A percentile compares a stretch with the other conserved stretches of the same genome.
Evolutionary conservation across 92 coral and sea anemone genomes (phyloP).

Genomic region (Porites lobata): DNA sequence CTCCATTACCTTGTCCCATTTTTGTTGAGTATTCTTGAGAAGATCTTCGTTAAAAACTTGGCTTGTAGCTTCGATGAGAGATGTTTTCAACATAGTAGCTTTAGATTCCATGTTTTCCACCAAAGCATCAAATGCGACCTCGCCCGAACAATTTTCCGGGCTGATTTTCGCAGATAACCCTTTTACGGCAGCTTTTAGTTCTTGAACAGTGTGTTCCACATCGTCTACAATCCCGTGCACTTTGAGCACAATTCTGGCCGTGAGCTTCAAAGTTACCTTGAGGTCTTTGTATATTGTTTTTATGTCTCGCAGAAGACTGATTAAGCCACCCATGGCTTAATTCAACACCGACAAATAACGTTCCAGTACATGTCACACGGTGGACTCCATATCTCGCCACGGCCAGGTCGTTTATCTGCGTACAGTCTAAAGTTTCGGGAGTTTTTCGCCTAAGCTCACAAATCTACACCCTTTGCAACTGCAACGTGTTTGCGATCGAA

Average conservation of each 20-base stretch:
- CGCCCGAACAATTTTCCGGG: constrained; percentile 26
- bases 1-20: constrained; percentile 51
- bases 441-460: not conserved
- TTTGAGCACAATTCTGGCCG: constrained; percentile 75
- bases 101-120: constrained; percentile 63
- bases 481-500: not conserved
- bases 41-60: constrained; percentile 63
- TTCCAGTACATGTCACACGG: not conserved
- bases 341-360: not conserved
- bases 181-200: constrained; percentile 62
- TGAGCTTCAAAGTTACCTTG: constrained; percentile 71
- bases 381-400: no score
- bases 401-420: not conserved
- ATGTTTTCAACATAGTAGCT: constrained; percentile 64
- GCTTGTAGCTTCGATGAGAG: constrained; percentile 56
- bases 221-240: constrained; percentile 78
- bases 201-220: constrained; percentile 73
- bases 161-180: constrained; percentile 49
- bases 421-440: no score
- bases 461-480: not conserved
- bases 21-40: constrained; percentile 55
- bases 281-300: constrained; percentile 68
- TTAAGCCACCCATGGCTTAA: constrained; percentile 65
- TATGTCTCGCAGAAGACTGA: constrained; percentile 68
- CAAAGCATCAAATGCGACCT: constrained; percentile 46